Evolutionary conservation across 2,797 vertebrate species (phyloP), one percentile per base, ranked within the genome.

Genomic region (Fistularia commersonii): DNA sequence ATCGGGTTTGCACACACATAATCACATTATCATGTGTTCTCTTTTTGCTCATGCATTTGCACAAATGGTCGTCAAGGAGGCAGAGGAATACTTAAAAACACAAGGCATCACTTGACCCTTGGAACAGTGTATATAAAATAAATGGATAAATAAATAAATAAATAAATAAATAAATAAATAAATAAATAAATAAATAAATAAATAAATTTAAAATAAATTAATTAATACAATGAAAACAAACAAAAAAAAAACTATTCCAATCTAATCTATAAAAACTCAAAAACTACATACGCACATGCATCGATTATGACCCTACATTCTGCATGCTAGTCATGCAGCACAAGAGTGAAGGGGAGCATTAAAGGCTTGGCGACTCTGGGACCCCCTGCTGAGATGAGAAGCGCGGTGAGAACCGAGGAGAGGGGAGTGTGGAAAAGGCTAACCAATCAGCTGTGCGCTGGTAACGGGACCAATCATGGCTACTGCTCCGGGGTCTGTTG

Each of bases 401-500:
- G 88, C 89, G 89, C 93, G 91, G 93, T 94, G 93, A 95, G 93
- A 94, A 92, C 94, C 91, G 91, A 89, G 90, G 89, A 93, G 92
- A 93, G 89, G 89, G 86, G 91, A 91, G 92, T 87, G 75, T 89
- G 90, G 90, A 85, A 88, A 90, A 87, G 88, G 83, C 74, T 50
- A 84, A 81, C 86, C 87, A 94, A 89, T 89, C 89, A 77, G 84
- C 85, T 68, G 60, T 46, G 56, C 15, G 64, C 77, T 69, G 65
- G 66, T 63, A 86, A 80, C 36, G 42, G 63, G 80, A 84, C 92
- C 91, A 81, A 89, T 88, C 85, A 76, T 89, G 89, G 92, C 89
- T 91, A 87, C 88, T 86, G 92, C 92, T 95, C 61, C 78, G 86
- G 91, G 92, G 90, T 82, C 73, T 81, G 75, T 76, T 76, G 72